Conservation (phyloP, 2,797 vertebrate genomes). For the Paramormyrops hopkinsi region DNA sequence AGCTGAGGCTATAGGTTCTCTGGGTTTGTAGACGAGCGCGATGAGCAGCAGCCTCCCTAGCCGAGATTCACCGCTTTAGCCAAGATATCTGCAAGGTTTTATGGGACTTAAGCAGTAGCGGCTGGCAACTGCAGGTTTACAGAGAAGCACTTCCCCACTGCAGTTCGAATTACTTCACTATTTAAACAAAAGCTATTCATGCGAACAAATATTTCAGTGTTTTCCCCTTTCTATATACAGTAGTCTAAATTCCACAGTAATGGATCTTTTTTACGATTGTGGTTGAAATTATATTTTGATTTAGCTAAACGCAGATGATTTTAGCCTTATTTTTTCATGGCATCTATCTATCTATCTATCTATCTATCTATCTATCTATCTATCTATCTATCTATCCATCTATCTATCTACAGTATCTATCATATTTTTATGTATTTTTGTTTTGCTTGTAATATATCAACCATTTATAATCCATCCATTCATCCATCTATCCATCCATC, state of each 20-base stretch:
- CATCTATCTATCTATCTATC: not conserved
- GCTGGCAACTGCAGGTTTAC: not conserved
- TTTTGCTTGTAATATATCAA: no score
- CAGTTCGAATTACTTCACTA: not conserved
- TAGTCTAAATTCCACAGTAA: not conserved
- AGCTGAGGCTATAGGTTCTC: not conserved
- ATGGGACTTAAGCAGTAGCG: not conserved
- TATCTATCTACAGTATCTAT: not conserved
- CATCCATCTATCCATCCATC: no score
- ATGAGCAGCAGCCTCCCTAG: not conserved
- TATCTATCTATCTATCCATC: not conserved
- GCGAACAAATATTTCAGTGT: not conserved
- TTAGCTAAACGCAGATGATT: not conserved
- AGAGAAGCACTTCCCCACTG: not conserved
- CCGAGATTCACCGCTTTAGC: not conserved
- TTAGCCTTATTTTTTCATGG: not conserved
- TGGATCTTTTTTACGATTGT: not conserved
- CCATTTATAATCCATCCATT: no score
- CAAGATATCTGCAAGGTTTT: not conserved
- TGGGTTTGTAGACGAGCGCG: not conserved
- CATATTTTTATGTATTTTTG: no score
- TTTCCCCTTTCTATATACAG: not conserved
- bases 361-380: no score
- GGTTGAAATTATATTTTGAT: not conserved
- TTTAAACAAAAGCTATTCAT: not conserved